Evolutionary conservation across 2,888 invertebrate species (phyloP), one percentile per base, ranked within the genome.

Genomic region (Drosophila lutescens): DNA sequence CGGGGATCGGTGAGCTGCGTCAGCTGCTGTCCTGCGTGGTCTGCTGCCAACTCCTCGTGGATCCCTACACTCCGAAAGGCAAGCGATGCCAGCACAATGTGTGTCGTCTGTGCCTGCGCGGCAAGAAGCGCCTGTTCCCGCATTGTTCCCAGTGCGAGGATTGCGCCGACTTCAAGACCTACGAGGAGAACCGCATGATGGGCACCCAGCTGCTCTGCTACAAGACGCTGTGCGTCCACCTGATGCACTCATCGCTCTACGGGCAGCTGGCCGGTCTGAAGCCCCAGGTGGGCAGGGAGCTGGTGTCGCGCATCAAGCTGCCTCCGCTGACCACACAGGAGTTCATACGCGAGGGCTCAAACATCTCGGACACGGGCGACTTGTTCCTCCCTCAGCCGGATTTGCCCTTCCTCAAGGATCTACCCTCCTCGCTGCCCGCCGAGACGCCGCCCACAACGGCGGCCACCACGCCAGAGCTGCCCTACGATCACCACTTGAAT

Each of bases 21-120:
- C 97, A 97, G 91, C 96, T 97, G 75, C 93, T 98, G 85, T 96
- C 97, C 80, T 98, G 98, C 93, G 96, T 96, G 62, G 97, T 98
- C 60, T 98, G 98, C 92, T 95, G 96, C 72, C 95, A 96, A 90
- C 93, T 98, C 78, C 92, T 98, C 62, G 95, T 95, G 79, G 96
- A 96, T 89, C 98, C 98, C 7, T 95, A 95, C 89, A 95, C 96
- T 38, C 97, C 97, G 15, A 94, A 94, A 20, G 95, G 95, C 82
- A 94, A 95, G 4, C 95, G 95, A 75, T 98, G 98, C 92, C 96
- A 96, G 91, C 98, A 98, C 92, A 96, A 97, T 92, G 96, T 98
- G 41, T 98, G 98, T 92, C 95, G 95, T 81, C 94, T 94, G 57
- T 98, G 98, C 91, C 94, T 96, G 89, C 97, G 97, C 50, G 97